A percentile compares a stretch with the other conserved stretches of the same genome.
These are phyloP conservation scores for Lepisosteus osseus DNA, from an alignment of 2,113 vertebrate species.

Conservation along the genomic window DNA sequence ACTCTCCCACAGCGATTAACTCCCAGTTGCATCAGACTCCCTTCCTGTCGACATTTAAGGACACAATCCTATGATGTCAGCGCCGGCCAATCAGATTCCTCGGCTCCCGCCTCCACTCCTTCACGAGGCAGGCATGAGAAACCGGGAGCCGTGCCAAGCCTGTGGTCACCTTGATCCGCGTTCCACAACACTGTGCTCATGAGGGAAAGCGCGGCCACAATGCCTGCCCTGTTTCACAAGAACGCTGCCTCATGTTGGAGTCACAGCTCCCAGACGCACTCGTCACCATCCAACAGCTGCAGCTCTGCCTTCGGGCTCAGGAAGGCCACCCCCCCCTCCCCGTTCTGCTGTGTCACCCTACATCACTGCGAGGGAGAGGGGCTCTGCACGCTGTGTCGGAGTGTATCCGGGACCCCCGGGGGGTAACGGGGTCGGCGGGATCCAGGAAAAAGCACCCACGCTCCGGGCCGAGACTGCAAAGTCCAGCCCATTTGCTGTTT, in stretches of 20 bases:
- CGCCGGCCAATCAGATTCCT: slow-evolving; percentile 26
- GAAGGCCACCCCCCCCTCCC: too few relatives aligned
- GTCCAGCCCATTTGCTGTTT: too few relatives aligned
- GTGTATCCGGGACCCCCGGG: not conserved
- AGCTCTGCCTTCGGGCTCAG: not conserved
- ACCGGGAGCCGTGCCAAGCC: slow-evolving; percentile 1
- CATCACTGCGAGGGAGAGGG: not conserved
- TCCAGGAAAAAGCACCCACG: too few relatives aligned
- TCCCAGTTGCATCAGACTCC: slow-evolving; percentile 37
- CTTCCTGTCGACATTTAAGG: slow-evolving; percentile 39
- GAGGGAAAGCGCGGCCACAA: slow-evolving; percentile 8
- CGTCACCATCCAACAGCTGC: not conserved
- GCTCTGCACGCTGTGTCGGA: not conserved
- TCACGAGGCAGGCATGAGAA: not conserved
- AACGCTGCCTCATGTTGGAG: not conserved
- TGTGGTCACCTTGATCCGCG: slow-evolving; percentile 17
- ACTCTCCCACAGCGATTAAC: slow-evolving; percentile 18
- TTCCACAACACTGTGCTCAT: slow-evolving; percentile 23
- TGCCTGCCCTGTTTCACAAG: slow-evolving; percentile 18
- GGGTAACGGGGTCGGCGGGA: too few relatives aligned
- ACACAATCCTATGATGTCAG: slow-evolving; percentile 30
- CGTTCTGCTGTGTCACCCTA: not conserved
- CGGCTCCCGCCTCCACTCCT: not conserved
- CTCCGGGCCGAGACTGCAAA: too few relatives aligned
- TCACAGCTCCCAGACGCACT: not conserved